phyloP scores from a whole-genome alignment of 2,888 invertebrate genomes.

The Molanna angustata region DNA sequence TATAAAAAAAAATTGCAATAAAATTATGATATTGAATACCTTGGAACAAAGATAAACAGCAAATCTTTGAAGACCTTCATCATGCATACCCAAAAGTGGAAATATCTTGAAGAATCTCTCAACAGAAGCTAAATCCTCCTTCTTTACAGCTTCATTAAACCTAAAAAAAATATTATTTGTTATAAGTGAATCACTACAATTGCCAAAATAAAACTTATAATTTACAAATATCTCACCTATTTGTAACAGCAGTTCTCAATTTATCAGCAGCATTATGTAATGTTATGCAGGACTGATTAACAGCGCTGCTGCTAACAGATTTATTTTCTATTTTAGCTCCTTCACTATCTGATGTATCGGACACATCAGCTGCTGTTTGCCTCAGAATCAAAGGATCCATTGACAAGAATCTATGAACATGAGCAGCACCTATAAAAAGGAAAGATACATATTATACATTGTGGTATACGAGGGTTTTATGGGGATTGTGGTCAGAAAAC shows the following conservation, averaged over 20 bases:
- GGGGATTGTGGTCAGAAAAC: no score
- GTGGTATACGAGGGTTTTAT: no score
- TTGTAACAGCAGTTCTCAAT: constrained; percentile 44
- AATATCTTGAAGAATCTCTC: constrained; percentile 97
- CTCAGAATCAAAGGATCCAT: constrained; percentile 85
- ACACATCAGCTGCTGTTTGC: constrained; percentile 74
- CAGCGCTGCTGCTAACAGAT: constrained; percentile 42
- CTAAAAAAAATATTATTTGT: no score
- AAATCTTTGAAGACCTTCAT: constrained; percentile 85
- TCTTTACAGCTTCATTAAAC: constrained; percentile 88
- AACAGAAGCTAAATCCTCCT: constrained; percentile 84
- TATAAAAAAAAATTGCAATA: no score
- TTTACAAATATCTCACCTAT: constrained; percentile 27
- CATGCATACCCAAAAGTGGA: constrained; percentile 88
- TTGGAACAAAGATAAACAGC: constrained; percentile 83
- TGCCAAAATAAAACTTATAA: no score
- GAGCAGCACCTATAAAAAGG: constrained; percentile 71
- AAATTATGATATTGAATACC: no score
- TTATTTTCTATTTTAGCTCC: constrained; percentile 50
- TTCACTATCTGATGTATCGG: constrained; percentile 50
- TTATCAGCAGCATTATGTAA: constrained; percentile 47
- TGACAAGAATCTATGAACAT: constrained; percentile 88
- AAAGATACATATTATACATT: no score
- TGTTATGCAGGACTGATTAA: constrained; percentile 45
- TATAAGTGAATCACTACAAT: no score